These are phyloP conservation scores for Philypnodon macrostomus DNA, from an alignment of 2,797 vertebrate genomes.

Conservation along the genomic window DNA sequence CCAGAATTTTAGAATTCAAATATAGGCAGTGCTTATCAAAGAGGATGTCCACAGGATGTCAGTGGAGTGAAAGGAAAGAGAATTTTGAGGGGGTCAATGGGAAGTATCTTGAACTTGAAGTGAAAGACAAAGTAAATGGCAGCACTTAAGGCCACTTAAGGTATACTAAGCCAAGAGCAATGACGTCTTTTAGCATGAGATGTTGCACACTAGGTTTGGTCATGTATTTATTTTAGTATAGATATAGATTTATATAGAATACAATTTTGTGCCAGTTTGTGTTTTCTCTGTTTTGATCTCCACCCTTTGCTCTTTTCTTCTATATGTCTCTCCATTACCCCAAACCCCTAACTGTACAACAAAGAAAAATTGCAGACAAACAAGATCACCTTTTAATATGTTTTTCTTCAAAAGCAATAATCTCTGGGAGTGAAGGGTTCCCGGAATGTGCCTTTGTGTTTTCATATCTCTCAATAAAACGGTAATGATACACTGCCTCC, in stretches of 20 bases:
- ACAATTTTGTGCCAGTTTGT: slow-evolving; percentile 10
- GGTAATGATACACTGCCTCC: slow-evolving; percentile 67
- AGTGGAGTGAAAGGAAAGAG: slow-evolving; percentile 42
- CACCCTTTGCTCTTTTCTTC: slow-evolving; percentile 14
- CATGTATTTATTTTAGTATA: too few species aligned
- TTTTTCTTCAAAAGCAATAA: slow-evolving; percentile 45
- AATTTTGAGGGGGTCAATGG: too few species aligned
- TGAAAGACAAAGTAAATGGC: too few species aligned
- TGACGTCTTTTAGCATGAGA: too few species aligned
- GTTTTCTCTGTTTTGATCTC: slow-evolving; percentile 7
- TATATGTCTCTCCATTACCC: slow-evolving; percentile 13
- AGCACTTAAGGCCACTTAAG: too few species aligned
- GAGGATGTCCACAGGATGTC: slow-evolving; percentile 61
- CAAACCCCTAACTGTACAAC: slow-evolving; percentile 36
- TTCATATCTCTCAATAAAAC: slow-evolving; percentile 76
- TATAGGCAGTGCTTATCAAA: slow-evolving; percentile 54
- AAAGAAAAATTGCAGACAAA: slow-evolving; percentile 47
- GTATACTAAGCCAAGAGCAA: too few species aligned
- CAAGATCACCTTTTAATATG: slow-evolving; percentile 38
- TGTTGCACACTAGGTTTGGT: too few species aligned
- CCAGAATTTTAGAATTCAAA: slow-evolving; percentile 46
- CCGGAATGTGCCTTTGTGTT: slow-evolving; percentile 65
- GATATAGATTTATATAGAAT: slow-evolving; percentile 6
- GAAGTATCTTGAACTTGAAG: too few species aligned
- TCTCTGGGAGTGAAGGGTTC: slow-evolving; percentile 43